Evolutionary conservation across 2,888 invertebrate species (phyloP).

Genomic region (Petrolisthes cinctipes): DNA sequence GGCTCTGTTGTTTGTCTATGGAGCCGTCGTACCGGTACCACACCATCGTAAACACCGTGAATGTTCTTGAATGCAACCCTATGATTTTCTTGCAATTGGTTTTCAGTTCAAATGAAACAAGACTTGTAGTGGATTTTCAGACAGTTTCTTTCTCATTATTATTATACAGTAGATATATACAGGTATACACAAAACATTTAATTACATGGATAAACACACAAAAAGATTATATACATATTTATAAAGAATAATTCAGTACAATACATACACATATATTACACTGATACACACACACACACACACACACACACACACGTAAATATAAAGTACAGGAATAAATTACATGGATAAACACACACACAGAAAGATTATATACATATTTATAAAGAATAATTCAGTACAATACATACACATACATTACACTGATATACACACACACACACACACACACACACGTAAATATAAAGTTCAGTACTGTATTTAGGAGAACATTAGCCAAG

Average conservation of each 20-base stretch:
- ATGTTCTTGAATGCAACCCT: too few relatives aligned
- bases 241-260: too few relatives aligned
- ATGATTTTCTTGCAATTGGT: too few relatives aligned
- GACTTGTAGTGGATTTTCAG: background rate
- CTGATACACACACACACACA: background rate
- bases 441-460: background rate
- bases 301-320: background rate
- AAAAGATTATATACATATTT: background rate
- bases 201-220: background rate
- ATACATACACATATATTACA: background rate
- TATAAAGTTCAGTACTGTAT: background rate
- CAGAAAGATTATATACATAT: background rate
- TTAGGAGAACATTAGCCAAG: too few relatives aligned
- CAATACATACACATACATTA: background rate
- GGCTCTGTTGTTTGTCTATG: too few relatives aligned
- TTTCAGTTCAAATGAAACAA: constrained; percentile 4
- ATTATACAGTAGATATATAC: constrained; percentile 7
- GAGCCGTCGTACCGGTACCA: too few relatives aligned
- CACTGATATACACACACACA: background rate
- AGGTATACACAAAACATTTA: constrained; percentile 22
- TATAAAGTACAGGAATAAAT: background rate
- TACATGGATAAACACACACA: background rate
- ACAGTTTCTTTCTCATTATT: background rate
- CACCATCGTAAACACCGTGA: too few relatives aligned
- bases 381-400: background rate